These are phyloP conservation scores for Microctenopoma steveboyesi DNA, from an alignment of 2,797 vertebrate species.

Conservation along the genomic window DNA sequence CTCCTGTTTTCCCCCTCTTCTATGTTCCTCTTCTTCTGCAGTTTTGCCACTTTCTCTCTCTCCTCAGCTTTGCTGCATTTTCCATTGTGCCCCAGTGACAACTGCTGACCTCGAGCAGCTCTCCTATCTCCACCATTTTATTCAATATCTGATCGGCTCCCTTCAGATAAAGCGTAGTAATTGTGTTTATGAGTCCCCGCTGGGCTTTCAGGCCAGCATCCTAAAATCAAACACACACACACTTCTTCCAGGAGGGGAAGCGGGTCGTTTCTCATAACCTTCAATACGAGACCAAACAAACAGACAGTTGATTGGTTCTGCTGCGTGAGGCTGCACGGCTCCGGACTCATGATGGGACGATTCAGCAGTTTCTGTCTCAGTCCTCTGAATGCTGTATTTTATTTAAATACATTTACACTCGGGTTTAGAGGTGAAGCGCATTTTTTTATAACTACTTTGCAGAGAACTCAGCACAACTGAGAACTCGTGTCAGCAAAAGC, in stretches of 20 bases:
- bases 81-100: conserved; percentile 54
- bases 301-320: conserved; percentile 45
- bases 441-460: conserved; percentile 17
- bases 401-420: conserved; percentile 7
- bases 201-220: conserved; percentile 51
- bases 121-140: conserved; percentile 55
- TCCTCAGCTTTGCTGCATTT: conserved; percentile 23
- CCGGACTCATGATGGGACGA: conserved; percentile 29
- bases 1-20: not conserved
- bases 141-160: conserved; percentile 63
- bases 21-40: not conserved
- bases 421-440: not conserved
- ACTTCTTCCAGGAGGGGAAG: conserved; percentile 34
- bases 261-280: conserved; percentile 55
- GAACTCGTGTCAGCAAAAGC: not conserved
- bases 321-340: conserved; percentile 11
- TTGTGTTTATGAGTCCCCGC: conserved; percentile 70
- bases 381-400: conserved; percentile 4
- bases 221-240: conserved; percentile 45
- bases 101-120: conserved; percentile 64
- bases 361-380: conserved; percentile 38
- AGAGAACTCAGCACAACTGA: not conserved
- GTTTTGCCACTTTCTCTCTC: conserved; percentile 1
- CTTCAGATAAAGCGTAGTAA: conserved; percentile 67
- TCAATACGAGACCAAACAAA: conserved; percentile 51